Evolutionary conservation across 2,113 vertebrate species (phyloP).

Genomic region (Crocuta crocuta): DNA sequence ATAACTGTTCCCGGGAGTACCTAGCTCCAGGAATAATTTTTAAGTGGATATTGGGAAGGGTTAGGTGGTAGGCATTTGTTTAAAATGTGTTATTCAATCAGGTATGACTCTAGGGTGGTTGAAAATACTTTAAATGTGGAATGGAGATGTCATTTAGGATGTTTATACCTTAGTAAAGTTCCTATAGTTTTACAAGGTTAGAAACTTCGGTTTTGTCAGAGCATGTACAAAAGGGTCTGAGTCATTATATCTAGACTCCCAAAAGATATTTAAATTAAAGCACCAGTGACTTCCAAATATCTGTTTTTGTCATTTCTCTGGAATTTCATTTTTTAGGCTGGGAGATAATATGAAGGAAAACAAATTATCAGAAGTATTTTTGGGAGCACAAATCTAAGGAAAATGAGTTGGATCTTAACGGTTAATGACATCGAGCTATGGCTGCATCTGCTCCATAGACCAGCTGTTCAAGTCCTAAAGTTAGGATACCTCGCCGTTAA

Average conservation of each 20-base stretch:
- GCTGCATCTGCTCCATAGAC: not conserved
- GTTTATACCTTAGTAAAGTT: not conserved
- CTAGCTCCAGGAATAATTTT: not conserved
- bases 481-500: not conserved
- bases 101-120: not conserved
- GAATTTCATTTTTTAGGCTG: not conserved
- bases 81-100: not conserved
- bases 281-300: not conserved
- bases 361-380: not conserved
- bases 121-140: slow-evolving; percentile 5
- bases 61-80: not conserved
- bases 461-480: not conserved
- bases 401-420: not conserved
- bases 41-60: not conserved
- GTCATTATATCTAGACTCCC: not conserved
- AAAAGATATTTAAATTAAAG: not conserved
- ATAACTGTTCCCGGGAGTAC: not conserved
- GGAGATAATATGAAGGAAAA: not conserved
- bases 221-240: not conserved
- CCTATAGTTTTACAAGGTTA: not conserved
- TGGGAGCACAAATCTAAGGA: not conserved
- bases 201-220: slow-evolving; percentile 11
- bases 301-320: not conserved
- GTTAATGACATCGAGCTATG: not conserved
- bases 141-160: not conserved